Evolutionary conservation across 2,888 invertebrate species (phyloP).

Genomic region (Cosmorhoe ocellata): DNA sequence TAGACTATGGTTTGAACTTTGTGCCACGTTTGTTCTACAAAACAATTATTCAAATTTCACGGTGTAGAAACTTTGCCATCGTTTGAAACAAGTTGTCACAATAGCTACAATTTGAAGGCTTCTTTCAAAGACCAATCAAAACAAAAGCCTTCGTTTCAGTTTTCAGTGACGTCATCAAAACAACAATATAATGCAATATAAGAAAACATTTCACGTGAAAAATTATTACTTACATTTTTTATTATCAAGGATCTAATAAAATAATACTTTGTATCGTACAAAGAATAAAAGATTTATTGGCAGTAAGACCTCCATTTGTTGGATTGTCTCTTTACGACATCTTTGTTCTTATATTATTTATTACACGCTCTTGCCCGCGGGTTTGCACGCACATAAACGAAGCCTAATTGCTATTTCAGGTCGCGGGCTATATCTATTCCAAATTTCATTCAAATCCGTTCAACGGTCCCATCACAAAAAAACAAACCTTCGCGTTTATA

Average conservation of each 20-base stretch:
- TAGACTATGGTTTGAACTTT: too few relatives aligned
- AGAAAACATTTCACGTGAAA: conserved; percentile 31
- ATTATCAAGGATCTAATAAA: conserved; percentile 39
- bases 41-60: too few relatives aligned
- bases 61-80: too few relatives aligned
- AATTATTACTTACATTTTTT: conserved; percentile 35
- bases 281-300: conserved; percentile 50
- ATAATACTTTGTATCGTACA: conserved; percentile 34
- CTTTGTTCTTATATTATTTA: conserved; percentile 36
- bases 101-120: not conserved
- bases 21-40: too few relatives aligned
- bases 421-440: too few relatives aligned
- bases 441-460: too few relatives aligned
- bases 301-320: conserved; percentile 52
- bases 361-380: too few relatives aligned
- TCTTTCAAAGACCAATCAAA: not conserved
- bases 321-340: conserved; percentile 49
- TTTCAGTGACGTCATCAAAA: not conserved
- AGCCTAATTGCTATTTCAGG: too few relatives aligned
- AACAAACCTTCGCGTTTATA: too few relatives aligned
- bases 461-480: too few relatives aligned
- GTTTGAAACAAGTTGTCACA: too few relatives aligned
- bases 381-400: too few relatives aligned
- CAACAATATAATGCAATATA: conserved; percentile 28
- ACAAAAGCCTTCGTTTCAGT: not conserved